These are phyloP conservation scores for Drosophila tanythrix DNA, from an alignment of 2,888 invertebrate genomes.

Conservation along the genomic window DNA sequence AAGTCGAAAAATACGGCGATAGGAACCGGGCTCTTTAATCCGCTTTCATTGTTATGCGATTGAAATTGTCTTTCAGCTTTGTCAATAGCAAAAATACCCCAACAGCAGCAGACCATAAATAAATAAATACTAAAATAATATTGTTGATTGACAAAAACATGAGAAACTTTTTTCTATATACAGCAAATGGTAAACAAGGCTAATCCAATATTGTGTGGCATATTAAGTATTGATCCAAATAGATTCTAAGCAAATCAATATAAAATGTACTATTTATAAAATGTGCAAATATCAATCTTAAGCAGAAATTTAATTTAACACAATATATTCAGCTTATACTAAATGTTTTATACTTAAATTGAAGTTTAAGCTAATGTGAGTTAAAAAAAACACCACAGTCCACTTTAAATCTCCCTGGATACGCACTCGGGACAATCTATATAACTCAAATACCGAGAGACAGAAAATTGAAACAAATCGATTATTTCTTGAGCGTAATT, in stretches of 20 bases:
- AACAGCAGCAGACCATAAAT: constrained; percentile 12
- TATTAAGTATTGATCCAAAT: background rate
- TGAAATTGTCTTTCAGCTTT: constrained; percentile 13
- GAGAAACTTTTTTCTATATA: background rate
- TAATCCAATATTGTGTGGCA: constrained; percentile 19
- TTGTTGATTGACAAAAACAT: background rate
- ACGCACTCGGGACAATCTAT: background rate
- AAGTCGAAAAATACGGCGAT: constrained; percentile 12
- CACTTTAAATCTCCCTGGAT: background rate
- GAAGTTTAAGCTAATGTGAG: constrained; percentile 1
- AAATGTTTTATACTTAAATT: background rate
- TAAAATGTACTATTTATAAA: background rate
- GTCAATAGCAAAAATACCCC: background rate
- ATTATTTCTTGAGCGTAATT: constrained; percentile 10
- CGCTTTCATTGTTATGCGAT: constrained; percentile 8
- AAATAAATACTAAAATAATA: constrained; percentile 6
- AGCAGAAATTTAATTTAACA: background rate
- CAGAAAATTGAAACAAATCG: constrained; percentile 14
- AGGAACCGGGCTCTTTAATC: constrained; percentile 29
- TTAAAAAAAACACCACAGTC: constrained; percentile 3
- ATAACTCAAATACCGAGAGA: background rate
- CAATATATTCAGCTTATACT: background rate
- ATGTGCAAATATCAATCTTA: background rate
- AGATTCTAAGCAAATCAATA: background rate
- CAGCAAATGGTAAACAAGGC: constrained; percentile 17